Conservation (phyloP, 1,140 invertebrate species). For the Lucilia sericata region DNA sequence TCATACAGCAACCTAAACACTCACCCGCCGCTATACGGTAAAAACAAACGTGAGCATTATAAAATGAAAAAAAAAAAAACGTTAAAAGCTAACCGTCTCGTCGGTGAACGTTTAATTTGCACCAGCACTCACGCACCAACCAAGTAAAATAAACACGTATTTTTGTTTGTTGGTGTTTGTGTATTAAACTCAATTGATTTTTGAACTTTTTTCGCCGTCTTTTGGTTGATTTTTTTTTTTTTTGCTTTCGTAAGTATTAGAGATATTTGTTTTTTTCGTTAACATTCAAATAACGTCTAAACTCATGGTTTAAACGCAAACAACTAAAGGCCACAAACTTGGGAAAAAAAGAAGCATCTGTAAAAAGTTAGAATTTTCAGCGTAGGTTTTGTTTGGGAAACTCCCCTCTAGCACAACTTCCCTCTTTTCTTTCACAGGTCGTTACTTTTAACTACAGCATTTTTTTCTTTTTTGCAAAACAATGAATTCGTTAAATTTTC, state of each 20-base stretch:
- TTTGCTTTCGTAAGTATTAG: neutral
- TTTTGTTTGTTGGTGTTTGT: neutral
- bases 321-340: neutral
- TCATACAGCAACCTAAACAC: neutral
- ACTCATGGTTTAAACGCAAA: neutral
- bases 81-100: neutral
- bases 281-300: constrained; percentile 5
- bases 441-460: neutral
- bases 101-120: neutral
- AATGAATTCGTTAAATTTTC: neutral
- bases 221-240: neutral
- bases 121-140: neutral
- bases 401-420: neutral
- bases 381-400: neutral
- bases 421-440: too few relatives aligned
- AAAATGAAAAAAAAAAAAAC: neutral
- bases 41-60: neutral
- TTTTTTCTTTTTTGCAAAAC: neutral
- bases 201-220: neutral
- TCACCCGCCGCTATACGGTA: neutral
- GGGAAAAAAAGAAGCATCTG: neutral
- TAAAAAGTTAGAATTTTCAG: neutral
- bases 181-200: constrained; percentile 18
- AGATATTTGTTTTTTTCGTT: neutral
- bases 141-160: neutral